Conservation (phyloP, 37 sponge, comb jelly and placozoan species). For the Agelas oroides region DNA sequence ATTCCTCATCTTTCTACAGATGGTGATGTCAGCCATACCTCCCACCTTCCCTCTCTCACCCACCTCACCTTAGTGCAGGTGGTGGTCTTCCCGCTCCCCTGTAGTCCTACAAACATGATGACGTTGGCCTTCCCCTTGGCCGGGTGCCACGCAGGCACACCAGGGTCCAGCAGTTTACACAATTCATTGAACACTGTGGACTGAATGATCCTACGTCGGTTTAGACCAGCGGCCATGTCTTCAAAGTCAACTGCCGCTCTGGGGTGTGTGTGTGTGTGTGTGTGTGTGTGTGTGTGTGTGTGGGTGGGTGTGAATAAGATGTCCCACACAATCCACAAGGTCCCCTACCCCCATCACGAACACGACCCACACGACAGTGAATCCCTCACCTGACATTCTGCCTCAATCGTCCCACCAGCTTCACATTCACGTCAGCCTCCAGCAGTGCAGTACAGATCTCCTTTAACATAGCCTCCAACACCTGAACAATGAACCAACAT, state of each 20-base stretch:
- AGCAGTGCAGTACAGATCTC: conserved; percentile 98
- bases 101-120: conserved; percentile 92
- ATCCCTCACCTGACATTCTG: conserved; percentile 84
- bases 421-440: conserved; percentile 97
- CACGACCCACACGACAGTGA: neutral
- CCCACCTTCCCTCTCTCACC: conserved; percentile 1
- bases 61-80: neutral
- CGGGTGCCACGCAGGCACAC: conserved; percentile 93
- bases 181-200: conserved; percentile 96
- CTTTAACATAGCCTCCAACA: conserved; percentile 92
- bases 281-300: too few species aligned
- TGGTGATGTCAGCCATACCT: conserved; percentile 8
- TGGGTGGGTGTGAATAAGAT: neutral
- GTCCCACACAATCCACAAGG: neutral
- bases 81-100: neutral
- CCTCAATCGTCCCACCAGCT: conserved; percentile 85
- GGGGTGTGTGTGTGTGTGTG: too few species aligned
- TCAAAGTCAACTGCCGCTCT: conserved; percentile 91
- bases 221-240: conserved; percentile 97
- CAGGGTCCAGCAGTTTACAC: conserved; percentile 72
- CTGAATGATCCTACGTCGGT: conserved; percentile 94
- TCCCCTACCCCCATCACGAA: too few species aligned
- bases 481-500: too few species aligned
- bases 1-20: neutral
- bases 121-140: conserved; percentile 89